Evolutionary conservation across 2,888 invertebrate species (phyloP).

Genomic region (Drosophila histrio): DNA sequence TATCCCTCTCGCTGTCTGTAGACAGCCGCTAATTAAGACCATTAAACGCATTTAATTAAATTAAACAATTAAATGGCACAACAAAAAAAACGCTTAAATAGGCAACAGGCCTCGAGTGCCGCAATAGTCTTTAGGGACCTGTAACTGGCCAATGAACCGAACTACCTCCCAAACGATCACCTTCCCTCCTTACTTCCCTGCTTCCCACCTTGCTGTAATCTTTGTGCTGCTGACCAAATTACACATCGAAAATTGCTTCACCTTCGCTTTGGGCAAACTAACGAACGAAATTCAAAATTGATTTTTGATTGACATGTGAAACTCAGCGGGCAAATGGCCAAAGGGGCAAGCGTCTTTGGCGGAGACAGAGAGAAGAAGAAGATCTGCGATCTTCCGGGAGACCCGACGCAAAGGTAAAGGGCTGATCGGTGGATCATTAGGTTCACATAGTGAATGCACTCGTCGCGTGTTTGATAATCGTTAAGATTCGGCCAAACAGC

Average conservation of each 20-base stretch:
- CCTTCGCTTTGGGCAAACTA: conserved; percentile 58
- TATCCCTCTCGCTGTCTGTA: conserved; percentile 9
- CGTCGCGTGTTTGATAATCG: conserved; percentile 40
- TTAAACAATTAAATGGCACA: conserved; percentile 73
- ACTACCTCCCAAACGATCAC: conserved; percentile 1
- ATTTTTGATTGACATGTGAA: conserved; percentile 81
- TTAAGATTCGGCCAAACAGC: neutral
- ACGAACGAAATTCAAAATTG: conserved; percentile 66
- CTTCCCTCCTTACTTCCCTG: neutral
- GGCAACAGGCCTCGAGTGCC: conserved; percentile 57
- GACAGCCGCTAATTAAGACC: conserved; percentile 67
- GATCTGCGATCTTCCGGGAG: conserved; percentile 8
- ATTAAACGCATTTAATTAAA: conserved; percentile 77
- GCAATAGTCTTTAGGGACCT: conserved; percentile 49
- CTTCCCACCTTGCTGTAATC: neutral
- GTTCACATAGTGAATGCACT: conserved; percentile 39
- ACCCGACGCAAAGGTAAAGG: conserved; percentile 14
- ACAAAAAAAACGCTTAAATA: conserved; percentile 53
- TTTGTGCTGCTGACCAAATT: conserved; percentile 48
- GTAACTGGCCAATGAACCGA: conserved; percentile 47
- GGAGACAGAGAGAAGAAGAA: neutral
- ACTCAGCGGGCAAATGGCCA: conserved; percentile 68
- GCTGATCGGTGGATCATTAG: conserved; percentile 19
- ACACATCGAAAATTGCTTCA: conserved; percentile 60
- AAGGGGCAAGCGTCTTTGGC: conserved; percentile 16